Evolutionary conservation across 2,797 vertebrate genomes (phyloP).

Genomic region (Pelobates cultripes): DNA sequence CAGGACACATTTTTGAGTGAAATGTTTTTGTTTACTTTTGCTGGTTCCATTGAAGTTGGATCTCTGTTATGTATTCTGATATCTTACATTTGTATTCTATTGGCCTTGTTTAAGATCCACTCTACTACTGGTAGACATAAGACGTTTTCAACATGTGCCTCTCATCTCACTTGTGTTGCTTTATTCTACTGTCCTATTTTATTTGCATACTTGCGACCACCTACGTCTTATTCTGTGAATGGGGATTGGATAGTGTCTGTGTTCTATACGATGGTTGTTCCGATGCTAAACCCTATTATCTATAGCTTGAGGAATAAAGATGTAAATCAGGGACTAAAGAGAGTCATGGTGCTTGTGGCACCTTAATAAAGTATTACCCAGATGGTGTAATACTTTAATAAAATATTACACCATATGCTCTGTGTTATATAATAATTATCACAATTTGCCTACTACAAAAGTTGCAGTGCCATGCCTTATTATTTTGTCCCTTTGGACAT

Average conservation of each 20-base stretch:
- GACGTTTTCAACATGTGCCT: conserved; percentile 39
- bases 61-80: conserved; percentile 28
- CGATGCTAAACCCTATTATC: conserved; percentile 48
- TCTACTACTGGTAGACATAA: conserved; percentile 12
- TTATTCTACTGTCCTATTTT: conserved; percentile 35
- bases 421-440: no score
- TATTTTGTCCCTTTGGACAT: no score
- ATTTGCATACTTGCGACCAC: conserved; percentile 33
- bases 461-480: no score
- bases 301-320: conserved; percentile 46
- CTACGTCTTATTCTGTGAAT: conserved; percentile 17
- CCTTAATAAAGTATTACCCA: no score
- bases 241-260: conserved; percentile 37
- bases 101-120: conserved; percentile 4
- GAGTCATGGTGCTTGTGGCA: background rate
- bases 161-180: conserved; percentile 39
- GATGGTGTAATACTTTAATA: no score
- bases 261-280: conserved; percentile 41
- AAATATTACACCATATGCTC: no score
- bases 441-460: no score
- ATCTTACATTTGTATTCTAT: conserved; percentile 37
- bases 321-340: conserved; percentile 19
- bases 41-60: conserved; percentile 36
- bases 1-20: conserved; percentile 35
- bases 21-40: conserved; percentile 22